Evolutionary conservation across 2,888 invertebrate genomes (phyloP), one percentile per base, ranked within the genome.

Genomic region (Eumerus sabulonum): DNA sequence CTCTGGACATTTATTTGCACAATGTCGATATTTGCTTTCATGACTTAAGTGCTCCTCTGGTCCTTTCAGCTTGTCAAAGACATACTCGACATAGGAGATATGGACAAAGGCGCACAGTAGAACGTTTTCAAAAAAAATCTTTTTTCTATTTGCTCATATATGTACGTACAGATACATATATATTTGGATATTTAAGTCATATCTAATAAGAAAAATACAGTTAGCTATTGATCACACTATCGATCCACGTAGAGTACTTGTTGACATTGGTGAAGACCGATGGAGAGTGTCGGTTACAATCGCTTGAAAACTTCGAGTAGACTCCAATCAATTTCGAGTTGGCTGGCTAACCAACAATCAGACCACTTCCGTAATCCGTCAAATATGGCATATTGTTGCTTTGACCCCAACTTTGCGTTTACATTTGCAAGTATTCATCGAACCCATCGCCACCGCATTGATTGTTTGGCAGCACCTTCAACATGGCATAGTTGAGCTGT

Each of bases 361-460:
- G 56, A 12, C 71, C 82, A 48, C 53, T 68, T 1, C 82, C 82
- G 38, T 27, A 45, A 13, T 82, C 68, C 1, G 35, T 48, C 3
- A 27, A 0, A 27, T 76, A 76, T 1, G 82, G 79, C 0, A 42
- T 5, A 14, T 79, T 76, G 0, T 12, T 9, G 48, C 60, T 82
- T 36, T 62, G 57, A 11, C 47, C 47, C 66, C 68, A 82, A 0
- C 68, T 63, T 0, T 9, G n/a, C 1, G 76, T 53, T 9, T 82
- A 82, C 1, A 82, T 1, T n/a, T 82, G 67, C 1, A 59, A 14
- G 42, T 53, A 82, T 17, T 82, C 82, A 27, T 82, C 82, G 12
- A 72, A 82, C 1, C 0, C 4, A 0, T 11, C 47, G 1, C 17
- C 0, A 1, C 36, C 19, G 17, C 82, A 82, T 1, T 17, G 1